Percentiles rank a stretch among this genome's conserved stretches.
phyloP scores from a whole-genome alignment of 2,797 vertebrate genomes.

The Ciconia nigra region DNA sequence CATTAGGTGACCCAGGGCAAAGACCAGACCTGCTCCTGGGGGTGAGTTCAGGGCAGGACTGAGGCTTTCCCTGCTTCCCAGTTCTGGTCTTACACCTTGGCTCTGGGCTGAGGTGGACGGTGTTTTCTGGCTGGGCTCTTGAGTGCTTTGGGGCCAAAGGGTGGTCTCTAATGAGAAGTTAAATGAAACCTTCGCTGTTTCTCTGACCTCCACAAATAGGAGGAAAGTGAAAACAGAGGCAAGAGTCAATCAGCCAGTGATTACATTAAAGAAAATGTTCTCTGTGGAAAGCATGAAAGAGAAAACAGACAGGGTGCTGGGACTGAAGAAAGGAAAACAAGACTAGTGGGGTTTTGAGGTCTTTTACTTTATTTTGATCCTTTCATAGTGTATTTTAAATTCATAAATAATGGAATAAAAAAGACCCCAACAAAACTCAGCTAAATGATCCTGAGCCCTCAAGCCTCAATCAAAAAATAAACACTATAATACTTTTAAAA shows the following conservation, averaged over 20 bases:
- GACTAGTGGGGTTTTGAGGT: constrained; percentile 35
- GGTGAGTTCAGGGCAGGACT: background rate
- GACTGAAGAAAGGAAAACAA: constrained; percentile 31
- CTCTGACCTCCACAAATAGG: constrained; percentile 17
- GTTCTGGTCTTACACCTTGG: background rate
- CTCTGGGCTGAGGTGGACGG: background rate
- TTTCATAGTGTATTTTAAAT: constrained; percentile 46
- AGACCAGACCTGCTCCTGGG: background rate
- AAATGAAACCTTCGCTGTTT: constrained; percentile 34
- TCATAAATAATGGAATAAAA: constrained; percentile 50
- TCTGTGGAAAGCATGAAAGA: constrained; percentile 28
- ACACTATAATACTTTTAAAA: constrained; percentile 53
- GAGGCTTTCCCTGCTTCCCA: background rate
- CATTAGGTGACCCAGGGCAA: background rate
- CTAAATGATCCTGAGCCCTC: constrained; percentile 42
- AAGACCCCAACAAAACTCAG: constrained; percentile 4
- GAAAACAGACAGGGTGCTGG: constrained; percentile 30
- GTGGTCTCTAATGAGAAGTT: constrained; percentile 3
- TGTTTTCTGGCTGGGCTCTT: background rate
- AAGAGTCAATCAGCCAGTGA: constrained; percentile 50
- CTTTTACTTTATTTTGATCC: constrained; percentile 52
- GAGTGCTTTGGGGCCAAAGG: background rate
- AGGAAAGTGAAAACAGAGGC: constrained; percentile 35
- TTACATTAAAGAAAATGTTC: constrained; percentile 37
- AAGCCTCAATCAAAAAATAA: constrained; percentile 57